phyloP scores from a whole-genome alignment of 2,113 vertebrate species.

The Corythornis madagascariensis region DNA sequence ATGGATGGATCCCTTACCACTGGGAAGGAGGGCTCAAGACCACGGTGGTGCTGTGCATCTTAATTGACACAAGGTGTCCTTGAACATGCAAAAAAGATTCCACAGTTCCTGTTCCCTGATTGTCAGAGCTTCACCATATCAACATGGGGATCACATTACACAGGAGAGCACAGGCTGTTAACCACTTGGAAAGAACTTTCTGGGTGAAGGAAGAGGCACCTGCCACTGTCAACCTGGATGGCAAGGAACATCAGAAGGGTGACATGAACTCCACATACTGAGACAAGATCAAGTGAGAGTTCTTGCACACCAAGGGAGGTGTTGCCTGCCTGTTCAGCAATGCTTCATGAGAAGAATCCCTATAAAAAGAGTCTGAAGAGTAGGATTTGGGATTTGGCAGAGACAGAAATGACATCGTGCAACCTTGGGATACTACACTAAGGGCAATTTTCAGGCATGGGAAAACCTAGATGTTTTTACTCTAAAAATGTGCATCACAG shows the following conservation, averaged over 20 bases:
- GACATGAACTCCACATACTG: not conserved
- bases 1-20: not conserved
- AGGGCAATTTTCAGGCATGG: not conserved
- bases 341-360: not conserved
- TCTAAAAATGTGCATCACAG: not conserved
- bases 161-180: not conserved
- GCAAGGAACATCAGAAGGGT: not conserved
- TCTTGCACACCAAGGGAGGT: not conserved
- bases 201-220: slow-evolving; percentile 16
- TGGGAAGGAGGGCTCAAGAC: not conserved
- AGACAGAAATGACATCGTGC: not conserved
- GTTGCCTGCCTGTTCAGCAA: not conserved
- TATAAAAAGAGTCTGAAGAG: not conserved
- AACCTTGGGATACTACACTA: not conserved
- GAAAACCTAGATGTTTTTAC: not conserved
- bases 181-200: not conserved
- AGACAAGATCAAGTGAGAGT: not conserved
- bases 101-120: accelerated
- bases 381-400: not conserved
- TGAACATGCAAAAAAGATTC: not conserved
- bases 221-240: slow-evolving; percentile 35
- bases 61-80: not conserved
- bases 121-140: not conserved
- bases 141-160: not conserved
- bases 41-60: not conserved